Base-by-base conservation (phyloP, 2,797 vertebrate genomes). In the Merluccius polli region DNA sequence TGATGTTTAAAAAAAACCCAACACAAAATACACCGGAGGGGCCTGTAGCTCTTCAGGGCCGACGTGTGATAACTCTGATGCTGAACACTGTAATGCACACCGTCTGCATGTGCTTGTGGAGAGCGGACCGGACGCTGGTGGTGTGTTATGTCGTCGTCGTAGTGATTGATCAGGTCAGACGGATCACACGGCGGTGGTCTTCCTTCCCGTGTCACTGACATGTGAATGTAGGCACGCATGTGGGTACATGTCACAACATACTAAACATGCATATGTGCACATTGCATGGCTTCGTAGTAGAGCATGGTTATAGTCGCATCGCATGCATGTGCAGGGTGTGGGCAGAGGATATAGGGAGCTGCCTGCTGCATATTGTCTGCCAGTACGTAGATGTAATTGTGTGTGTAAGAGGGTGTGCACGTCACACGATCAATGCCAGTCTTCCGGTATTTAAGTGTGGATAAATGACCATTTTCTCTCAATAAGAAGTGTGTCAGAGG, bases 11-110 rank as follows among this genome's bases (percentile, higher is more conserved):
- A 68, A 30, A 29, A 29, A 1, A 69, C 4, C 18, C 1, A 32
- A 21, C 15, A 3, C 29, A 27, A 63, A 63, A 24, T 2, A 27
- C 33, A 16, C 11, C 27, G 38, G 79, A 77, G 83, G 77, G 75
- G 78, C 72, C 79, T 84, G 91, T 91, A 89, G 89, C 91, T 92
- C 88, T 85, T 90, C 44, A 59, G 90, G 91, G 88, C 84, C 87
- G 83, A 18, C 52, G 89, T 87, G 90, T 82, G 82, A 81, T 77
- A 76, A 86, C 83, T 84, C 85, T 87, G 79, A 75, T 77, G 72
- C 87, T 81, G 75, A 77, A 71, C 74, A 82, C n/a, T 75, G 77
- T 81, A 31, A 68, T 84, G 85, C 79, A 77, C 76, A 83, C 78
- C 88, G 79, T 86, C 79, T 90, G 91, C 92, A 93, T 91, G 91